Conservation (phyloP, 92 coral and sea anemone species). For the Siderastrea radians region DNA sequence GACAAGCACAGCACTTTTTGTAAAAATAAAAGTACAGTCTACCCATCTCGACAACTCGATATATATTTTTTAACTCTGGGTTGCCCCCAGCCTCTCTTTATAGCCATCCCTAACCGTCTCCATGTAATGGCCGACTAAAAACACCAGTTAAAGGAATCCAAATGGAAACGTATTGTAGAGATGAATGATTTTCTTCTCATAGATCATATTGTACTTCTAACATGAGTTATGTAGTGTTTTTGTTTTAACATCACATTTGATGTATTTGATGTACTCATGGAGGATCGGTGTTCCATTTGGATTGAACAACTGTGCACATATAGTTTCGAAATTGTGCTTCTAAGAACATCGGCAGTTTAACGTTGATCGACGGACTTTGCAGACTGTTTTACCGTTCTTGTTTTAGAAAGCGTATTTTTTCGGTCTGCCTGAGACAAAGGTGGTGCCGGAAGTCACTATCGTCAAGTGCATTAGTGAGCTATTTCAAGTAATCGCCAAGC, state of each 20-base stretch:
- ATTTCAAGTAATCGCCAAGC: too few species aligned
- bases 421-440: too few species aligned
- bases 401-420: too few species aligned
- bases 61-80: too few species aligned
- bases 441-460: too few species aligned
- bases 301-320: background rate
- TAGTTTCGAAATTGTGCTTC: background rate
- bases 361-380: background rate
- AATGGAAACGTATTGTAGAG: background rate
- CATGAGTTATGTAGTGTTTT: too few species aligned
- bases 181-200: background rate
- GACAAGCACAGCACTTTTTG: background rate
- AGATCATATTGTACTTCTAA: background rate
- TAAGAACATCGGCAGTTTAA: background rate
- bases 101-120: background rate
- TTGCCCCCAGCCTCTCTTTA: background rate
- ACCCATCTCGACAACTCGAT: background rate
- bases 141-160: too few species aligned
- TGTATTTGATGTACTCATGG: background rate
- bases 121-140: too few species aligned
- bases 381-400: background rate
- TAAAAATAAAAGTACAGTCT: background rate
- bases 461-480: background rate
- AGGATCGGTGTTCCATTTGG: slow-evolving; percentile 8
- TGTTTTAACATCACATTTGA: background rate